Evolutionary conservation across 1,140 invertebrate species (phyloP).

Genomic region (Trypoxylus dichotomus): DNA sequence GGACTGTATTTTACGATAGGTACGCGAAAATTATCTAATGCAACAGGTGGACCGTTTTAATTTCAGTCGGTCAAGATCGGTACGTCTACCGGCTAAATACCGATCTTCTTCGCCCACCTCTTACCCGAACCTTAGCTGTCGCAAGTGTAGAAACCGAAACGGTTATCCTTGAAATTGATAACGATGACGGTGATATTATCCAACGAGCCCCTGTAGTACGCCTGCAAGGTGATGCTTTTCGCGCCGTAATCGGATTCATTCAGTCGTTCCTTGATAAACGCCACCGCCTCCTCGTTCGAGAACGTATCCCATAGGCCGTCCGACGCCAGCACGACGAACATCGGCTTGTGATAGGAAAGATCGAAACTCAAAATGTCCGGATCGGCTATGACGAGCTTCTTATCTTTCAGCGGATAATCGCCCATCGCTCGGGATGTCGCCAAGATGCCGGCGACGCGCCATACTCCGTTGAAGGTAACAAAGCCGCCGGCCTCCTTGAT

Average conservation of each 20-base stretch:
- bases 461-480: conserved; percentile 93
- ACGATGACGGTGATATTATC: conserved; percentile 96
- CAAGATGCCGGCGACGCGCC: conserved; percentile 93
- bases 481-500: conserved; percentile 92
- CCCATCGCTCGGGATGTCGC: conserved; percentile 93
- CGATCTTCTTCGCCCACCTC: background rate
- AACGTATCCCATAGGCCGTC: conserved; percentile 97
- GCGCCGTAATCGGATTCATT: conserved; percentile 86
- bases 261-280: conserved; percentile 80
- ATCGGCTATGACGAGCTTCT: conserved; percentile 90
- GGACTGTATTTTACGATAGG: too few species aligned
- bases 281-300: conserved; percentile 89
- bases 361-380: conserved; percentile 96
- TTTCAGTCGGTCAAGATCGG: too few species aligned
- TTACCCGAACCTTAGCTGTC: background rate
- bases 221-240: conserved; percentile 85
- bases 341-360: conserved; percentile 78
- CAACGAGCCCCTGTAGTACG: conserved; percentile 87
- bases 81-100: background rate
- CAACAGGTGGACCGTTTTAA: too few species aligned
- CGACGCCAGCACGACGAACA: conserved; percentile 89
- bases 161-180: conserved; percentile 79
- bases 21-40: too few species aligned
- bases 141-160: conserved; percentile 7
- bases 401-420: conserved; percentile 93